Percentiles rank a stretch among this genome's conserved stretches.
Conservation (phyloP, 2,888 invertebrate genomes). For the Sphinx pinastri region DNA sequence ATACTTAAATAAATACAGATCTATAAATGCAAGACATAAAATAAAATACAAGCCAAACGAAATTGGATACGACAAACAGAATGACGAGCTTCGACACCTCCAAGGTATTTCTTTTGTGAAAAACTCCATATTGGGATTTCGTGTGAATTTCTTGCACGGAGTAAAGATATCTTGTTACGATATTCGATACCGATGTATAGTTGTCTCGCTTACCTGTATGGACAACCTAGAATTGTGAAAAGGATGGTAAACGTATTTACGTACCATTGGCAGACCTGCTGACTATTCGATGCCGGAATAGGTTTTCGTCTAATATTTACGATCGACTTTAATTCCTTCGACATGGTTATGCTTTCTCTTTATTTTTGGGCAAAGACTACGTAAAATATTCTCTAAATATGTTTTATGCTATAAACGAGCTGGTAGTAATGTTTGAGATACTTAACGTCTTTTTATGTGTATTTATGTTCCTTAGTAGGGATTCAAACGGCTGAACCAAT, state of each 20-base stretch:
- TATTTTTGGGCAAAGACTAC: neutral
- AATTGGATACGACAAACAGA: constrained; percentile 3
- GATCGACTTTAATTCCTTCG: constrained; percentile 33
- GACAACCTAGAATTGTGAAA: neutral
- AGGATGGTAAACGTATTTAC: neutral
- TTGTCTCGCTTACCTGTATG: neutral
- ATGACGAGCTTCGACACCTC: constrained; percentile 9
- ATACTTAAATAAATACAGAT: neutral
- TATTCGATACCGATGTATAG: neutral
- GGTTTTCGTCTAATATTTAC: constrained; percentile 32
- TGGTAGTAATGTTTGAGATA: too few species aligned
- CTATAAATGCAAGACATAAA: neutral
- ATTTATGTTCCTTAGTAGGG: too few species aligned
- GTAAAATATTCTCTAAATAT: neutral
- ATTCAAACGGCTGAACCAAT: too few species aligned
- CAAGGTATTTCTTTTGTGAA: constrained; percentile 18
- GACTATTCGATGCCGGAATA: constrained; percentile 16
- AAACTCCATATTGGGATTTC: constrained; percentile 19
- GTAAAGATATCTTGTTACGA: too few species aligned
- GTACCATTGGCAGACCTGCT: neutral
- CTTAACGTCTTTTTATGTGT: too few species aligned
- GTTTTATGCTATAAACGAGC: neutral
- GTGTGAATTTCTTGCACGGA: too few species aligned
- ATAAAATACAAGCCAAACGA: neutral
- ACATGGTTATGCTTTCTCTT: constrained; percentile 34